Base-by-base conservation (phyloP, 2,113 vertebrate genomes). In the Ellobius talpinus region DNA sequence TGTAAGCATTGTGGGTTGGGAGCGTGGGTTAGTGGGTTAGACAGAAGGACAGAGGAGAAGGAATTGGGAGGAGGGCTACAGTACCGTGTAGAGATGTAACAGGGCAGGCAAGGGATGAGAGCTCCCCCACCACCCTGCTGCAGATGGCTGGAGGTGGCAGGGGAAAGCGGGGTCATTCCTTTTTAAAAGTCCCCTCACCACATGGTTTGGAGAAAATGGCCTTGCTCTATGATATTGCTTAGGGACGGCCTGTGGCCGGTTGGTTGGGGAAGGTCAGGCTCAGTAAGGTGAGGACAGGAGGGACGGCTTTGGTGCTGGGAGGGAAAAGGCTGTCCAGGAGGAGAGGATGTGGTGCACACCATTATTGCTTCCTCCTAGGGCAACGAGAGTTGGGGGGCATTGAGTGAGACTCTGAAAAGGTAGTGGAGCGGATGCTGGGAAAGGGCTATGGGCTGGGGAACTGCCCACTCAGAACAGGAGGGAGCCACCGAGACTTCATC, bases 21-120 rank as follows among this genome's bases (percentile, higher is more conserved):
- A 98, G 98, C 98, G 21, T 98, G 98, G 17, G 70, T 16, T 31
- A 79, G 55, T 39, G 39, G 93, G 91, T 86, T 11, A 90, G 94
- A 95, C 76, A 70, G 78, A 87, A 78, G 76, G 91, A 92, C 66
- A 74, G 90, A 61, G 72, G 47, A 31, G 50, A 63, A 52, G 23
- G 39, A 12, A 42, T 5, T 61, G 81, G 24, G 8, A 68, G 5
- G 24, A 68, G 61, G 93, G 98, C 99, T 99, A 99, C 99, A 99
- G 99, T 99, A 99, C 99, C 85, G 98, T 99, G 99, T 99, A 99
- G 94, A 99, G 96, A 98, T 98, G 98, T 98, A 98, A 98, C 98
- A 98, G 76, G 47, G 73, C 88, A 90, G 52, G 72, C 36, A 63
- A 92, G 5, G 87, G 52, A 72, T 16, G 24, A 72, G 29, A 58